A percentile compares a stretch with the other conserved stretches of the same genome.
Conservation (phyloP, 2,888 invertebrate genomes). For the Leucoma salicis region DNA sequence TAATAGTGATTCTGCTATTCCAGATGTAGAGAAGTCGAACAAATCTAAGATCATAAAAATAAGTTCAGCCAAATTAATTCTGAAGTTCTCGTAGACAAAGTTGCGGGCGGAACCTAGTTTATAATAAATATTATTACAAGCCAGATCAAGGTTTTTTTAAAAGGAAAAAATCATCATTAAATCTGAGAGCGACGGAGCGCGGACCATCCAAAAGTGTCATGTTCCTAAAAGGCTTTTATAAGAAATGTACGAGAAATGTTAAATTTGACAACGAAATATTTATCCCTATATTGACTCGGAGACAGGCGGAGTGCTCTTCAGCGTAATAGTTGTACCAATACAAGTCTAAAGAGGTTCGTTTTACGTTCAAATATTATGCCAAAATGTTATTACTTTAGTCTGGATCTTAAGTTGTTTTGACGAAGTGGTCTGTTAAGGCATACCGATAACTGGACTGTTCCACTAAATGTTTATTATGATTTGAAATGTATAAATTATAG, state of each 20-base stretch:
- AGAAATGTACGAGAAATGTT: slow-evolving; percentile 1
- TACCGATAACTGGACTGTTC: too few species aligned
- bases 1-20: too few species aligned
- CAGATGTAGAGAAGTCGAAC: too few species aligned
- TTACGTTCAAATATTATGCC: not conserved
- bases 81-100: too few species aligned
- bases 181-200: slow-evolving; percentile 2
- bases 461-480: too few species aligned
- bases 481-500: too few species aligned
- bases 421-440: too few species aligned
- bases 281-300: slow-evolving; percentile 7
- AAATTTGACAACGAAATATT: slow-evolving; percentile 3
- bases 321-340: not conserved
- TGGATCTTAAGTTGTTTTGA: not conserved
- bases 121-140: too few species aligned
- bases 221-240: slow-evolving; percentile 7
- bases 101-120: too few species aligned
- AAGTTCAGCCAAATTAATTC: too few species aligned
- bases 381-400: not conserved
- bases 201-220: slow-evolving; percentile 6
- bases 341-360: slow-evolving; percentile 3
- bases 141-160: slow-evolving; percentile 3
- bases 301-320: not conserved
- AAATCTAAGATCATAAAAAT: too few species aligned
- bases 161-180: slow-evolving; percentile 6